Base-by-base conservation (phyloP, 1,140 invertebrate species). In the Andricus grossulariae region DNA sequence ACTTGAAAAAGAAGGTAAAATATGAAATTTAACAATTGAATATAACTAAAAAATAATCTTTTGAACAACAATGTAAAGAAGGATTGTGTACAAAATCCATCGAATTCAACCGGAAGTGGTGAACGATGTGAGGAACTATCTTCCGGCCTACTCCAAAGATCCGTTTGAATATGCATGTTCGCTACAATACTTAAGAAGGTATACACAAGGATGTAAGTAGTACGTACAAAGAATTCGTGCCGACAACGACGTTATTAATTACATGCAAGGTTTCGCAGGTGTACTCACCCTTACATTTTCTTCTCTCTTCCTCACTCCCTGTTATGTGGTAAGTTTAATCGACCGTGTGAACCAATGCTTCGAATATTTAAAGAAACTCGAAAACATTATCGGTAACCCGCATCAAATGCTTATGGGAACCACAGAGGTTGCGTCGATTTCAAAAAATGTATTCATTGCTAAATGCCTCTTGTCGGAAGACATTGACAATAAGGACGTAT, bases 261-360 rank as follows among this genome's bases (percentile, higher is more conserved):
- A 66, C 25, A 66, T 66, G 60, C 60, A 32, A 66, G 60, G 60
- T 66, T 66, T 66, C 60, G 60, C 60, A 66, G 60, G 60, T 66
- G 60, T 66, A 66, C 60, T n/a, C 39, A 66, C 60, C 60, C 25
- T 66, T 66, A 66, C 21, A 66, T 32, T 66, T 66, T 66, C 60
- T 66, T 66, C 25, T 39, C 25, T 39, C 60, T 66, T 66, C 25
- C 15, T 66, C n/a, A 25, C 57, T 66, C 21, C 25, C 25, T 66
- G 16, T 25, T 45, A 13, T 66, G 60, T 66, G 39, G 25, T n/a
- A 32, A 66, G 60, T 66, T 32, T 66, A 66, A 66, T 66, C 60
- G 60, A 66, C 60, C 60, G 60, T 66, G 60, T 66, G 60, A 66
- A 66, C 60, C 60, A 66, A 25, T 66, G 60, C 32, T 66, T 66